Evolutionary conservation across 2,888 invertebrate genomes (phyloP).

Genomic region (Thumatha senex): DNA sequence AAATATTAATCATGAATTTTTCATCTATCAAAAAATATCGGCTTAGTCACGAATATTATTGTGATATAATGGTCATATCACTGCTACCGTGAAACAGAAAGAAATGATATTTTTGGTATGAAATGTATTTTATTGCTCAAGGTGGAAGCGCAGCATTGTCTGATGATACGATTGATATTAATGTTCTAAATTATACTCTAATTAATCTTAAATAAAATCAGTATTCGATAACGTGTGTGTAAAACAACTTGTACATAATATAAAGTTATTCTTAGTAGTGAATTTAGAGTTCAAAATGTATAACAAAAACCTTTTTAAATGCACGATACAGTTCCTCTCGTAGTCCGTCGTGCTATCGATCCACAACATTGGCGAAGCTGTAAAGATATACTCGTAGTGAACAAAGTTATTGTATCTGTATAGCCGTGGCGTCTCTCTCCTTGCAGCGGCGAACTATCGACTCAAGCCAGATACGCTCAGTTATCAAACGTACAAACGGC

Average conservation of each 20-base stretch:
- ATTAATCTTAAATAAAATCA: conserved; percentile 46
- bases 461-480: conserved; percentile 64
- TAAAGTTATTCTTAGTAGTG: conserved; percentile 51
- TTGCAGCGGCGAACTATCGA: conserved; percentile 42
- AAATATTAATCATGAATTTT: conserved; percentile 15
- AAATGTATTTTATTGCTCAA: conserved; percentile 74
- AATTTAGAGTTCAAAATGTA: conserved; percentile 70
- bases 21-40: conserved; percentile 22
- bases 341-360: conserved; percentile 77
- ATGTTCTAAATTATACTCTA: conserved; percentile 56
- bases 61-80: conserved; percentile 77
- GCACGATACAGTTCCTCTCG: conserved; percentile 82
- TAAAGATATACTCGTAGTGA: conserved; percentile 43
- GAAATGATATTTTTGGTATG: conserved; percentile 76
- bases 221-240: conserved; percentile 53
- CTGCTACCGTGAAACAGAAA: conserved; percentile 65
- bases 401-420: conserved; percentile 31
- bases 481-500: conserved; percentile 55
- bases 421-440: conserved; percentile 60
- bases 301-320: conserved; percentile 66
- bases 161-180: conserved; percentile 55
- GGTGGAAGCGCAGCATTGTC: conserved; percentile 57
- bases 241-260: conserved; percentile 57
- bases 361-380: conserved; percentile 61
- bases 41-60: conserved; percentile 50